Percentiles rank a stretch among this genome's conserved stretches.
phyloP scores from a whole-genome alignment of 2,888 invertebrate species.

The Hypolimnas misippus region DNA sequence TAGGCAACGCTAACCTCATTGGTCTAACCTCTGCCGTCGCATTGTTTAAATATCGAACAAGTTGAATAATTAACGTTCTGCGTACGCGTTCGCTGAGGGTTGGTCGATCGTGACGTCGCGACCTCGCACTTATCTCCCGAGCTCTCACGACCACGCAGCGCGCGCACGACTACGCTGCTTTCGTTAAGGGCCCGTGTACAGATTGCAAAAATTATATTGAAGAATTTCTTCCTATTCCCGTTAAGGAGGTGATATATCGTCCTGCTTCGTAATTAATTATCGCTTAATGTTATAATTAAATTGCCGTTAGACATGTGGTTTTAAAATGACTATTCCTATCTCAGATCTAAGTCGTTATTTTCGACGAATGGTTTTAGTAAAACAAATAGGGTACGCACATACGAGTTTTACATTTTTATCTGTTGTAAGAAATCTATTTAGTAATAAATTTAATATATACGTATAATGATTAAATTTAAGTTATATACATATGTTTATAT shows the following conservation, averaged over 20 bases:
- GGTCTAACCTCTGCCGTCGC: conserved; percentile 19
- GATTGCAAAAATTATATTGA: conserved; percentile 24
- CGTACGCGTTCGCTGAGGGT: conserved; percentile 47
- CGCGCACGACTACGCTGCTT: conserved; percentile 68
- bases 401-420: too few relatives aligned
- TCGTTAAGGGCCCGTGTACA: conserved; percentile 57
- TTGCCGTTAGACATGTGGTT: neutral
- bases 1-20: conserved; percentile 28
- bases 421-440: too few relatives aligned
- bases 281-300: neutral
- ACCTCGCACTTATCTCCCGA: conserved; percentile 78
- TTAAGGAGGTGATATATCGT: conserved; percentile 8
- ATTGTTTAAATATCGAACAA: conserved; percentile 48
- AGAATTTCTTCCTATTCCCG: conserved; percentile 14
- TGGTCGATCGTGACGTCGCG: conserved; percentile 68
- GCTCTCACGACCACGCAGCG: conserved; percentile 78
- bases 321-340: neutral
- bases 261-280: neutral
- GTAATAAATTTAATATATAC: too few relatives aligned
- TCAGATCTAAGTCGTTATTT: neutral
- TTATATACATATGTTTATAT: too few relatives aligned
- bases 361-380: neutral
- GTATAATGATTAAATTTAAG: too few relatives aligned
- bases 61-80: conserved; percentile 47
- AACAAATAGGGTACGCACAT: too few relatives aligned